Conservation (phyloP, 2,797 vertebrate species). For the Scolopax rusticola region DNA sequence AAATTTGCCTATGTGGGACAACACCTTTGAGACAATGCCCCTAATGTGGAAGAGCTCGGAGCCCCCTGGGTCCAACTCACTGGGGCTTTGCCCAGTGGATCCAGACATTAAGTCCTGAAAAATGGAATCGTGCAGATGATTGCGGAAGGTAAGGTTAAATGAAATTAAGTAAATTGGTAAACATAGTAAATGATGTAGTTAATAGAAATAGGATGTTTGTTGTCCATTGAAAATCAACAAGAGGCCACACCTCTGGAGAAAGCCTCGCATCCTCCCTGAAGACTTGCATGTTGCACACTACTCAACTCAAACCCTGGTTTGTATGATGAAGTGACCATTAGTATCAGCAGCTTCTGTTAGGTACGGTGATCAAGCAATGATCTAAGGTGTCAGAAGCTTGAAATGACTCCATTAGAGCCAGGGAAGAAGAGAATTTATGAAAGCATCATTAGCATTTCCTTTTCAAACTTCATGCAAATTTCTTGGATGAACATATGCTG, state of each 20-base stretch:
- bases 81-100: neutral
- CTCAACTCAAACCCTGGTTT: neutral
- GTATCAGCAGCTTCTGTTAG: neutral
- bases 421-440: neutral
- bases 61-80: neutral
- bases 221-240: neutral
- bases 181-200: neutral
- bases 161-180: neutral
- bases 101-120: neutral
- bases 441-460: conserved; percentile 17
- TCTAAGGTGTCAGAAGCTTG: neutral
- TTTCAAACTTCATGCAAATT: conserved; percentile 1
- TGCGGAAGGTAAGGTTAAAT: neutral
- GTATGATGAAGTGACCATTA: neutral
- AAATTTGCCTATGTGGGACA: neutral
- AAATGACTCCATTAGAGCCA: neutral
- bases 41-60: neutral
- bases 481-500: neutral
- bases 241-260: neutral
- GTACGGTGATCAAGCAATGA: neutral
- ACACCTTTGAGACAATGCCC: neutral
- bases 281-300: neutral
- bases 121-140: neutral
- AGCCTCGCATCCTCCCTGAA: neutral
- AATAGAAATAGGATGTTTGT: neutral